A percentile compares a stretch with the other conserved stretches of the same genome.
Evolutionary conservation across 2,113 vertebrate species (phyloP).

Genomic region (Turdus rufiventris): DNA sequence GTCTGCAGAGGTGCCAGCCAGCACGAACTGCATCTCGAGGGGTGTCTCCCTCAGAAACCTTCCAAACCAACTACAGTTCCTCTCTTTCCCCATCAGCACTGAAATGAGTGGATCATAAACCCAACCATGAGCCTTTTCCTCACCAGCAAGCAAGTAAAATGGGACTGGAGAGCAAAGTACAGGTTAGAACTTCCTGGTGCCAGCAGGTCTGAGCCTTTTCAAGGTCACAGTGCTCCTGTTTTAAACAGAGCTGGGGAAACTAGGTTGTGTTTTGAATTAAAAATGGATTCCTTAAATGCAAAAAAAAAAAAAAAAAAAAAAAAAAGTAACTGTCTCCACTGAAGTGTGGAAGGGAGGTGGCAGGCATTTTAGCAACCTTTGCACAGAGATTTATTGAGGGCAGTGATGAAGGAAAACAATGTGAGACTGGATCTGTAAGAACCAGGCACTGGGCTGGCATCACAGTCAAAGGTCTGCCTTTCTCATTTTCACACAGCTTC

Average conservation of each 20-base stretch:
- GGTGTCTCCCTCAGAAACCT: not conserved
- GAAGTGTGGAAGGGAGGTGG: not conserved
- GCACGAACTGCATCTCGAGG: not conserved
- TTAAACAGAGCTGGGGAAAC: not conserved
- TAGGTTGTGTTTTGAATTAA: constrained; percentile 19
- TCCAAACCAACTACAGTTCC: not conserved
- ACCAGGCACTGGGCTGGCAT: not conserved
- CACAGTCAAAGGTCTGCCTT: constrained; percentile 40
- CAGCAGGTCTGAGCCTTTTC: not conserved
- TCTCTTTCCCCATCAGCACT: not conserved
- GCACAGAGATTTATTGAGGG: not conserved
- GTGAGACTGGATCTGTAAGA: not conserved
- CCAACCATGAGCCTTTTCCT: not conserved
- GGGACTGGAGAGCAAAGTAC: not conserved
- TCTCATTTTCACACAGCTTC: constrained; percentile 29
- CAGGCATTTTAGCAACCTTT: not conserved
- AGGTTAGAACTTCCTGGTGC: not conserved
- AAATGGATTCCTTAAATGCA: not conserved
- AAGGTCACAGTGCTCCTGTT: constrained; percentile 4
- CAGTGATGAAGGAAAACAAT: not conserved
- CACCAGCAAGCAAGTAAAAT: not conserved
- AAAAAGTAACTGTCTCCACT: not conserved
- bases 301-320: not conserved
- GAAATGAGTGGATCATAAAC: not conserved
- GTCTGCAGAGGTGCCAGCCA: not conserved